Conservation (phyloP, 2,888 invertebrate species). For the Eupithecia subumbrata region DNA sequence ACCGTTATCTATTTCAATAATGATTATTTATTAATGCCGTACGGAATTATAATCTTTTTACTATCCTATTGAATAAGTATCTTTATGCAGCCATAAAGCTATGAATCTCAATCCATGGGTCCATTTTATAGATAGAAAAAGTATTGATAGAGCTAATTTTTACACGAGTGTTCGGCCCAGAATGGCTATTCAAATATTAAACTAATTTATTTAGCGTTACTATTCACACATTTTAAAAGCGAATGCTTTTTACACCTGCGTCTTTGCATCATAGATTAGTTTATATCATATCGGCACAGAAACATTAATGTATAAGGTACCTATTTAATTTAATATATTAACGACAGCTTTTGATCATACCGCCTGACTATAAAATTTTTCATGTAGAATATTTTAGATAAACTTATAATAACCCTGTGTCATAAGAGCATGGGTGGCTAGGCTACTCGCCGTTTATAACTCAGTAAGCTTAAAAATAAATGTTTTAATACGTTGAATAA, state of each 20-base stretch:
- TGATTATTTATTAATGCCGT: neutral
- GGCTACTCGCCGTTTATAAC: neutral
- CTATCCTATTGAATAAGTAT: neutral
- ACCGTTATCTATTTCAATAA: neutral
- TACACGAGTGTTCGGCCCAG: neutral
- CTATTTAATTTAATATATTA: neutral
- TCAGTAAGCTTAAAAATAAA: neutral
- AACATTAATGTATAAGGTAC: neutral
- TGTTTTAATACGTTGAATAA: neutral
- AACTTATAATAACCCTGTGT: neutral
- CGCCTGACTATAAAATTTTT: neutral
- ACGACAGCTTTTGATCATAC: slow-evolving; percentile 5
- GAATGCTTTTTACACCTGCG: slow-evolving; percentile 13
- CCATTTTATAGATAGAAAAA: neutral
- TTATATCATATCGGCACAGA: neutral
- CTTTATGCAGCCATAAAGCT: neutral
- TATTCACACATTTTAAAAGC: slow-evolving; percentile 4
- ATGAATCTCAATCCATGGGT: neutral
- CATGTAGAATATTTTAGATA: neutral
- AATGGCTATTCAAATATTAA: neutral
- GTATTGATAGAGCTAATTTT: neutral
- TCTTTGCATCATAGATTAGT: neutral
- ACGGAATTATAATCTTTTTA: neutral
- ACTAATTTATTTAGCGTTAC: neutral
- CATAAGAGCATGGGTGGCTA: slow-evolving; percentile 7